Base-by-base conservation (phyloP, 2,113 vertebrate genomes). In the Nettapus auritus region DNA sequence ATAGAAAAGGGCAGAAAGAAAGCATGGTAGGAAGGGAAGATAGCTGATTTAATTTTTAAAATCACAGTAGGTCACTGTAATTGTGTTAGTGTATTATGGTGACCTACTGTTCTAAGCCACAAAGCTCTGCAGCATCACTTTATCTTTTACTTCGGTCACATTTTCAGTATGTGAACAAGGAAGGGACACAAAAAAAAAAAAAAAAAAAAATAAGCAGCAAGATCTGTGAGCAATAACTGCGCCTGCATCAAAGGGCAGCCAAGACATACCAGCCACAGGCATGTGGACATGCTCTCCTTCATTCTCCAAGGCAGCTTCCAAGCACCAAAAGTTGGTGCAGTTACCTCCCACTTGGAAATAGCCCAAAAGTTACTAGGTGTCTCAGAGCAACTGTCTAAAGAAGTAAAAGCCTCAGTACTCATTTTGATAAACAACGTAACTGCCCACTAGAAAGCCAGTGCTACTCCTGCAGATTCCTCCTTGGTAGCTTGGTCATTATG, bases 341-440 rank as follows among this genome's bases (percentile, higher is more conserved):
- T 33, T 79, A 83, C 8, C 55, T 77, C 64, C 20, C 60, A 48
- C 40, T 66, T 91, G 63, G 75, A n/a, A 34, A 83, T 5, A 18
- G 74, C 9, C 11, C 12, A 25, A 8, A 93, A 85, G 36, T 23
- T 88, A 33, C 31, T 59, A 64, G 67, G n/a, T 40, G 40, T 33
- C 18, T 93, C 78, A 88, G 5, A 94, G 59, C 46, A 80, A 70
- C 28, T 42, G n/a, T n/a, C 66, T 53, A 42, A 81, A 71, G 36
- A 85, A 48, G n/a, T 46, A 83, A 82, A 91, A 93, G 44, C 50
- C n/a, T 86, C 55, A 94, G 57, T 60, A 90, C 88, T 82, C n/a
- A 77, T n/a, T 92, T 28, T 77, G 46, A 88, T 77, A 81, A 90
- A 89, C 36, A 89, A 79, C 11, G 8, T 31, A 70, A 56, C 9